Base-by-base conservation (phyloP, 2,888 invertebrate genomes). In the Papilio elwesi region DNA sequence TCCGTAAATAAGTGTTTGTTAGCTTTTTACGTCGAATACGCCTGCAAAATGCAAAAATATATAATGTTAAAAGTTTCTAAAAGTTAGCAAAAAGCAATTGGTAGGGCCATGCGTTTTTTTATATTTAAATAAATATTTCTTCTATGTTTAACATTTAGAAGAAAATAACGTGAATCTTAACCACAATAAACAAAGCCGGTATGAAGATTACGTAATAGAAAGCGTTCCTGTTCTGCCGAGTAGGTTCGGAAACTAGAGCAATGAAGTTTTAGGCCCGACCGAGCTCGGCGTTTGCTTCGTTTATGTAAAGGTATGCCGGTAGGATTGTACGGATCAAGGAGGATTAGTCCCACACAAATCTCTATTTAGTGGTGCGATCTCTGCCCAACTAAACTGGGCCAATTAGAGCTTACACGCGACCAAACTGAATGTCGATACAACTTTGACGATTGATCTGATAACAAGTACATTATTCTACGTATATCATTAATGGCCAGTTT, bases 311-410 rank as follows among this genome's bases (percentile, higher is more conserved):
- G 88, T 88, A 87, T 87, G 85, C 85, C 80, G 80, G 80, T 80
- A 84, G 87, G 85, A 88, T 87, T 85, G 82, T 78, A 81, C 83
- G 88, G 89, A 90, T 90, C 88, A 89, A 85, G 85, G 79, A 78
- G 90, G 90, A 90, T 91, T 91, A 91, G 85, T 85, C 82, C 81
- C 82, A 83, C 84, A 81, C 87, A 91, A 92, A 92, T 91, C 91
- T 90, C 88, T 90, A 88, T 91, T 91, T 90, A 92, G 89, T 88
- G 86, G 85, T 83, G 81, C 87, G 89, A 88, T 89, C 87, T 87
- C 84, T 83, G 85, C 82, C 82, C 86, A 80, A 82, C 83, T 85
- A 80, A 90, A 90, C 88, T 87, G 84, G 91, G 90, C 89, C 92
- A 92, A 92, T 92, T 92, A 92, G 86, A 90, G 90, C 87, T 92